phyloP scores from a whole-genome alignment of 53 echinoderm and acorn worm genomes.

The Arbacia lixula region DNA sequence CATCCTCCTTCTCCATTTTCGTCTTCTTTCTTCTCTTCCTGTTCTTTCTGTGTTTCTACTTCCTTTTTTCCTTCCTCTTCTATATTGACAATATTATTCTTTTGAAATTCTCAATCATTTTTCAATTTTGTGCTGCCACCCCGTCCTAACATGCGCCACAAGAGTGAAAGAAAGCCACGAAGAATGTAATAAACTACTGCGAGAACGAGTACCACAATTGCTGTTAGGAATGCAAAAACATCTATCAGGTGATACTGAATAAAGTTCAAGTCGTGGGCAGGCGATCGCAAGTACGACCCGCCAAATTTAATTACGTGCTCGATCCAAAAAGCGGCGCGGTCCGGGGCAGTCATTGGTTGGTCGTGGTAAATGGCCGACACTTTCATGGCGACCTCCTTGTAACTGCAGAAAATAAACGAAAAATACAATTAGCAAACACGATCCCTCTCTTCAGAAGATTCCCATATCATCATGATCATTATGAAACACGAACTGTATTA shows the following conservation, averaged over 20 bases:
- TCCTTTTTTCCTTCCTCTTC: too few relatives aligned
- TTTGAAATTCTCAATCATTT: neutral
- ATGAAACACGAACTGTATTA: too few relatives aligned
- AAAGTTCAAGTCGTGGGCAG: neutral
- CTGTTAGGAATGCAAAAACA: neutral
- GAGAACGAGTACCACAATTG: neutral
- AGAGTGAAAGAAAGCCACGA: neutral
- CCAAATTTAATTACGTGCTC: constrained; percentile 55
- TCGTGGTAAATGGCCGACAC: constrained; percentile 29
- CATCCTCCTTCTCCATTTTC: neutral
- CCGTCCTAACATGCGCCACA: neutral
- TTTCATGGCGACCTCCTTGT: neutral
- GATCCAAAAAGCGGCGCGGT: constrained; percentile 47
- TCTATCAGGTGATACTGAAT: neutral
- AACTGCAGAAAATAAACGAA: neutral
- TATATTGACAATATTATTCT: too few relatives aligned
- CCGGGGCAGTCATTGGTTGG: constrained; percentile 31
- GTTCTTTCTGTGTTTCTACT: neutral
- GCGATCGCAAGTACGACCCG: constrained; percentile 10
- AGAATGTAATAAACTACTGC: neutral
- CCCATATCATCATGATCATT: too few relatives aligned
- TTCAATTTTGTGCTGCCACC: neutral
- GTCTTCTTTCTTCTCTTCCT: neutral
- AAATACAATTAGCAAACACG: neutral
- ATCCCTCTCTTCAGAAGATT: too few relatives aligned